phyloP scores from a whole-genome alignment of 2,113 vertebrate genomes.

The Zosterops pallidus region DNA sequence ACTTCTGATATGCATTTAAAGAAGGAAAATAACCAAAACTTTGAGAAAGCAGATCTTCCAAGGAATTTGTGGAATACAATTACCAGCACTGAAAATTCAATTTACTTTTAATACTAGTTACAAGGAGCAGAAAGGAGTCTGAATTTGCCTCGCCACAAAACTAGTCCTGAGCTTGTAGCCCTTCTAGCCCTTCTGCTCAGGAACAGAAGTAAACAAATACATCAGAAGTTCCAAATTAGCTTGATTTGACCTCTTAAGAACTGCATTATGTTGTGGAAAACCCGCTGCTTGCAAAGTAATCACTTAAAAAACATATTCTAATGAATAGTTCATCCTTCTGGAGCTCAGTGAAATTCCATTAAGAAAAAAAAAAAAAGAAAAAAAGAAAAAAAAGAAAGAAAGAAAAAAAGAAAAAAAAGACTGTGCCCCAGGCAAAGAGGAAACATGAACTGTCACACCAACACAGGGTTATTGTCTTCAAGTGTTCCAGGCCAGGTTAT shows the following conservation, averaged over 20 bases:
- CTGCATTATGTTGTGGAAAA: not conserved
- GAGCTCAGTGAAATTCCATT: not conserved
- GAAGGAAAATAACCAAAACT: not conserved
- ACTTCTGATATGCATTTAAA: not conserved
- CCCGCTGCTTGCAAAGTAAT: not conserved
- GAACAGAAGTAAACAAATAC: not conserved
- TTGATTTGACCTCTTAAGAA: not conserved
- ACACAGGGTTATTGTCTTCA: not conserved
- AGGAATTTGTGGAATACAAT: not conserved
- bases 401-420: not conserved
- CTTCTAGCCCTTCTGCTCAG: not conserved
- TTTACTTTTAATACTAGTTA: not conserved
- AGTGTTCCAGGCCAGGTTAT: not conserved
- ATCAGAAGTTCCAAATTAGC: not conserved
- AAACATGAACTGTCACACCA: not conserved
- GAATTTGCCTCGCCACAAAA: not conserved
- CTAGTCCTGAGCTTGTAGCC: not conserved
- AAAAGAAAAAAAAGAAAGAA: not conserved
- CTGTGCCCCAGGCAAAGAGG: not conserved
- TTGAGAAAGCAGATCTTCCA: not conserved
- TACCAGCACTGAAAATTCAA: not conserved
- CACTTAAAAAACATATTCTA: not conserved
- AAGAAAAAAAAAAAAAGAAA: no score
- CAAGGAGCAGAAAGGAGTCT: not conserved
- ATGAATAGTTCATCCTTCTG: not conserved